Base-by-base conservation (phyloP, 2,888 invertebrate genomes). In the Agrochola circellaris region DNA sequence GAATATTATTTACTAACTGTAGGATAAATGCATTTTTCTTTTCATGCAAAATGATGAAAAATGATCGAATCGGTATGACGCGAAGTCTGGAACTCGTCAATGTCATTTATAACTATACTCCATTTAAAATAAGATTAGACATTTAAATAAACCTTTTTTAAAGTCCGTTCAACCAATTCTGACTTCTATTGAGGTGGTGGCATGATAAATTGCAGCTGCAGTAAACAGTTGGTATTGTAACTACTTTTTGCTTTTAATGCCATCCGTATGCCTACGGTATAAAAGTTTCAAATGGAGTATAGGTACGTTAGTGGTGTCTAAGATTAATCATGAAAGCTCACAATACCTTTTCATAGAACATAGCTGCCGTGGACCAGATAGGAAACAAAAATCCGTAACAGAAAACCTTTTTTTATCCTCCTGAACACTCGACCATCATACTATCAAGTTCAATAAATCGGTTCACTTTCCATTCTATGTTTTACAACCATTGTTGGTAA, bases 401-500 rank as follows among this genome's bases (percentile, higher is more conserved):
- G 8, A 11, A 38, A n/a, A 60, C 8, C 13, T 15, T 23, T 38
- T 58, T 42, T 51, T 83, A 60, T 54, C 42, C 3, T 17, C 1
- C 34, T 20, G n/a, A 81, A 56, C 65, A 61, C 51, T 62, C n/a
- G 23, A 75, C 64, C 58, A 77, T 72, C 64, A 65, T 68, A 83
- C 71, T 87, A 84, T 68, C 51, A 69, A 38, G 61, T 79, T 56
- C 72, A 75, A 84, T 80, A 83, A 87, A 87, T 82, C 76, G 64
- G 73, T 78, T 73, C 74, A 60, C 69, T 82, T 84, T n/a, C 68
- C 38, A 26, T 66, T 77, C 83, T 65, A 68, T 77, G 61, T 79
- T 86, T 83, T 81, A 83, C 61, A 79, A 58, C 76, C 67, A 68
- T 78, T 87, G 83, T 88, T 81, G 81, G 71, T 75, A 71, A 66